Conservation (phyloP, 2,113 vertebrate species). For the Cromileptes altivelis region DNA sequence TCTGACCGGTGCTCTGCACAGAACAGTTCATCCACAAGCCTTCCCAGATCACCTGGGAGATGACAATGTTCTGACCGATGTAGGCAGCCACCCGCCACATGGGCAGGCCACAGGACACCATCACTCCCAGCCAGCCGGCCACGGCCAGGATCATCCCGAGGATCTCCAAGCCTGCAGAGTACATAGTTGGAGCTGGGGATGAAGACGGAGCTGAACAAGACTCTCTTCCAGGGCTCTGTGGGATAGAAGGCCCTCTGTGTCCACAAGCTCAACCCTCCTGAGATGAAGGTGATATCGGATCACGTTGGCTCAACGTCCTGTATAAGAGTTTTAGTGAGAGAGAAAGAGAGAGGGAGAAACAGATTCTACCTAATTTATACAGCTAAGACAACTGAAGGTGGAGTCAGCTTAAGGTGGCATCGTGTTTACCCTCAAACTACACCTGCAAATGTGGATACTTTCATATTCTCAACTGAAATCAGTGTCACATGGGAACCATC, state of each 20-base stretch:
- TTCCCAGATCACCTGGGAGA: conserved; percentile 89
- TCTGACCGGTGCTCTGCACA: conserved; percentile 89
- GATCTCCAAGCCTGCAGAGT: conserved; percentile 85
- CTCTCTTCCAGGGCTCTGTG: conserved; percentile 30
- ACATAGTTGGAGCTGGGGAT: conserved; percentile 69
- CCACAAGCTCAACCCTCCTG: conserved; percentile 64
- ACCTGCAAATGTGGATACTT: neutral
- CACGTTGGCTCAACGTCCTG: conserved; percentile 66
- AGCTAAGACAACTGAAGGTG: conserved; percentile 84
- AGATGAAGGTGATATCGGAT: conserved; percentile 81
- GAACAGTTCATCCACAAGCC: conserved; percentile 89
- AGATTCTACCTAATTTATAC: conserved; percentile 85
- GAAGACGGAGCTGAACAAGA: conserved; percentile 21
- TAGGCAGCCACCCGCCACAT: conserved; percentile 87
- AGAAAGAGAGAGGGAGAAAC: conserved; percentile 73
- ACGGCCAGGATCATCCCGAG: conserved; percentile 86
- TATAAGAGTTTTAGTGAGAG: conserved; percentile 64
- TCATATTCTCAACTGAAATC: neutral
- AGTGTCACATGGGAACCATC: neutral
- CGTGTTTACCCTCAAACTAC: conserved; percentile 67
- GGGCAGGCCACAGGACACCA: conserved; percentile 87
- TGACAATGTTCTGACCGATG: conserved; percentile 87
- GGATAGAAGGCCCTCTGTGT: conserved; percentile 76
- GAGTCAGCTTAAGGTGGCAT: conserved; percentile 83
- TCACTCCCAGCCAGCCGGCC: conserved; percentile 86